These are phyloP conservation scores for Embidobia sp. DNA, from an alignment of 2,888 invertebrate species.

Conservation along the genomic window DNA sequence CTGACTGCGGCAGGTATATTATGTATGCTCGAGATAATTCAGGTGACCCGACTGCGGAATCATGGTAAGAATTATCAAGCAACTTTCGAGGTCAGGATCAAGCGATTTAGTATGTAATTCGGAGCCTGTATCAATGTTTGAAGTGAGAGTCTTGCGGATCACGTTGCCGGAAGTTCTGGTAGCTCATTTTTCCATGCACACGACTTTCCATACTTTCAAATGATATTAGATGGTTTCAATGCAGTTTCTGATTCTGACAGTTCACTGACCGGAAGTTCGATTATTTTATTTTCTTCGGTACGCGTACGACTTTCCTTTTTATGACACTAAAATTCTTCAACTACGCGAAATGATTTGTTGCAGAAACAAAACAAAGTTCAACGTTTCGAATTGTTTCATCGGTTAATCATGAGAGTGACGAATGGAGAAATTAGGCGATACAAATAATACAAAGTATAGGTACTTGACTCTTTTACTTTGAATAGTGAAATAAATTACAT, in stretches of 20 bases:
- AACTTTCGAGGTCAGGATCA: conserved; percentile 78
- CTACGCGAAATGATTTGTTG: conserved; percentile 42
- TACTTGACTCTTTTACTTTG: conserved; percentile 17
- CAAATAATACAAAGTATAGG: conserved; percentile 16
- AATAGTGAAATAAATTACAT: conserved; percentile 28
- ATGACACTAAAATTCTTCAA: conserved; percentile 41
- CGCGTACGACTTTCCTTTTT: conserved; percentile 61
- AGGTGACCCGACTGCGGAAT: conserved; percentile 68
- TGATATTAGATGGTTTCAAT: conserved; percentile 61
- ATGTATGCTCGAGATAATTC: conserved; percentile 71
- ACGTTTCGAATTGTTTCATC: conserved; percentile 12
- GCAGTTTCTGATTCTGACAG: conserved; percentile 39
- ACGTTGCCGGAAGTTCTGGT: conserved; percentile 71
- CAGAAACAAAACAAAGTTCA: conserved; percentile 2
- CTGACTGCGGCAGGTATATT: conserved; percentile 64
- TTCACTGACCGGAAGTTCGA: conserved; percentile 58
- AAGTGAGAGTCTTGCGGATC: conserved; percentile 68
- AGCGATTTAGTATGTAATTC: conserved; percentile 61
- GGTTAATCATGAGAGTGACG: conserved; percentile 12
- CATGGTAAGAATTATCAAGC: conserved; percentile 76
- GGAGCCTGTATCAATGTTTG: conserved; percentile 54
- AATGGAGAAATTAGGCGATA: conserved; percentile 41
- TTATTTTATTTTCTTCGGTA: conserved; percentile 58
- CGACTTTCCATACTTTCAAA: conserved; percentile 65
- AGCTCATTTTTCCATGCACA: conserved; percentile 72